These are phyloP conservation scores for Pseudococcus viburni DNA, from an alignment of 2,888 invertebrate genomes.

Conservation along the genomic window DNA sequence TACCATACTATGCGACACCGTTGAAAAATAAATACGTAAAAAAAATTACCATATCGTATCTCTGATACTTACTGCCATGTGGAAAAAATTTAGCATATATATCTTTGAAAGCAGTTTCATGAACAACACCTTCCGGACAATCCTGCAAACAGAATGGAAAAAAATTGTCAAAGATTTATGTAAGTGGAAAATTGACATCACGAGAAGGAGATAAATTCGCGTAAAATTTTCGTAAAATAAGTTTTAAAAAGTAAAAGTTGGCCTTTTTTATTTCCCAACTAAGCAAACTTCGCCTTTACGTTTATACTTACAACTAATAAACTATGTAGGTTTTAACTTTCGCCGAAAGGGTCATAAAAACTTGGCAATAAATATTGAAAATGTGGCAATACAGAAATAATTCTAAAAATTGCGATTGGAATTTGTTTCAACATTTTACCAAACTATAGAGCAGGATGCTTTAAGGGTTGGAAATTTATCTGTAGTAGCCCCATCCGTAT, in stretches of 20 bases:
- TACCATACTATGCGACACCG: neutral
- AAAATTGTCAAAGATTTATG: neutral
- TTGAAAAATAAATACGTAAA: neutral
- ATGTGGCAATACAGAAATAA: constrained; percentile 40
- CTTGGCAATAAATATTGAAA: constrained; percentile 42
- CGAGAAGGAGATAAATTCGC: neutral
- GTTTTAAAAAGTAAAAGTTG: neutral
- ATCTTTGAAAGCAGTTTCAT: constrained; percentile 97
- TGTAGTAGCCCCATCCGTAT: neutral
- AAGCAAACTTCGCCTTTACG: neutral
- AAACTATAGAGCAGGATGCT: neutral
- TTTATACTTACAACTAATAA: neutral
- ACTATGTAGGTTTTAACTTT: constrained; percentile 42
- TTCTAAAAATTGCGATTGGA: constrained; percentile 34
- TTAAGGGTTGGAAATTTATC: constrained; percentile 33
- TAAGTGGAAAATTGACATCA: neutral
- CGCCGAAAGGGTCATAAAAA: constrained; percentile 24
- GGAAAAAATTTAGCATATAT: constrained; percentile 99
- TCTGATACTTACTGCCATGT: constrained; percentile 90
- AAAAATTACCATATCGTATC: constrained; percentile 53
- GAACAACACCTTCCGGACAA: constrained; percentile 96
- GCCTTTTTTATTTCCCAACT: neutral
- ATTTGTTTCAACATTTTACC: constrained; percentile 40
- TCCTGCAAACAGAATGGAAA: constrained; percentile 79
- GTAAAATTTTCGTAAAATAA: neutral